Evolutionary conservation across 2,888 invertebrate genomes (phyloP).

Genomic region (Cryptocheilus praepositus): DNA sequence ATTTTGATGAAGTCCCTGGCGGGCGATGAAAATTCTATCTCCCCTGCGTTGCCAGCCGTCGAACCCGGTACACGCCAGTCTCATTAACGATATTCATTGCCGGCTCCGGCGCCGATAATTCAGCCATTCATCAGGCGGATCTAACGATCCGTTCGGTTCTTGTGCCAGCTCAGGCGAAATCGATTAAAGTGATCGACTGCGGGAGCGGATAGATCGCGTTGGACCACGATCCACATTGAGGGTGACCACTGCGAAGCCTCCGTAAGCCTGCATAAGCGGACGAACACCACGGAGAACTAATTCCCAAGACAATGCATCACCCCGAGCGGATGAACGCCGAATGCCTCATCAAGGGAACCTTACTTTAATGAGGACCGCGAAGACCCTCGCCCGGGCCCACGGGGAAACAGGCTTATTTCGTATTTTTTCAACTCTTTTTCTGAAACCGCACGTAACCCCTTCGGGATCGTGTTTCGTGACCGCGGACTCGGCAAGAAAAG

Average conservation of each 20-base stretch:
- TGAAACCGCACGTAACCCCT: too few relatives aligned
- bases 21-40: slow-evolving; percentile 55
- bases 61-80: slow-evolving; percentile 43
- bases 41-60: slow-evolving; percentile 36
- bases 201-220: slow-evolving; percentile 23
- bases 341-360: slow-evolving; percentile 58
- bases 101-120: slow-evolving; percentile 63
- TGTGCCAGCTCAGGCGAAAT: slow-evolving; percentile 55
- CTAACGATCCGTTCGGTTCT: slow-evolving; percentile 58
- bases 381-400: too few relatives aligned
- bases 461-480: too few relatives aligned
- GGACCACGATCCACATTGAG: slow-evolving; percentile 17
- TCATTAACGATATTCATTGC: slow-evolving; percentile 66
- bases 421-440: too few relatives aligned
- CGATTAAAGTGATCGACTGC: slow-evolving; percentile 68
- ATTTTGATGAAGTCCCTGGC: slow-evolving; percentile 43
- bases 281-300: slow-evolving; percentile 46
- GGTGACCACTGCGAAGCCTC: slow-evolving; percentile 33
- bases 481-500: too few relatives aligned
- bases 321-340: slow-evolving; percentile 42
- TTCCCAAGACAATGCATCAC: slow-evolving; percentile 65
- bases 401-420: too few relatives aligned
- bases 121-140: slow-evolving; percentile 65
- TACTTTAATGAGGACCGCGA: slow-evolving; percentile 51
- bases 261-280: slow-evolving; percentile 17